Evolutionary conservation across 2,888 invertebrate species (phyloP).

Genomic region (Acleris literana): DNA sequence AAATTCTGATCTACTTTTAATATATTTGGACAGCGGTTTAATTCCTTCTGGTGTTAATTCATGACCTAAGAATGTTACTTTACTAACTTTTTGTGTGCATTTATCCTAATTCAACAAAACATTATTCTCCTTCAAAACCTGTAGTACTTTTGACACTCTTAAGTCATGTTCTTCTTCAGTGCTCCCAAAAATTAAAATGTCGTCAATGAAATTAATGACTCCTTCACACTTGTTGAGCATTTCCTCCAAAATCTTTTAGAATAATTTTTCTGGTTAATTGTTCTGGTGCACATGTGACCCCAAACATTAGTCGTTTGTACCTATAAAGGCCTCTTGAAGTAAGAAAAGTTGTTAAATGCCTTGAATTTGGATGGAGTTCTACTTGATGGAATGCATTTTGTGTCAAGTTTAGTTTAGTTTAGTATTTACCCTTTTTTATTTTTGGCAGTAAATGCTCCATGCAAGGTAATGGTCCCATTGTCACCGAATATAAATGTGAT

Average conservation of each 20-base stretch:
- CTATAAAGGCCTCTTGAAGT: slow-evolving; percentile 41
- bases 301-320: slow-evolving; percentile 51
- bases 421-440: neutral
- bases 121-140: slow-evolving; percentile 11
- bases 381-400: slow-evolving; percentile 7
- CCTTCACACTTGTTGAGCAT: slow-evolving; percentile 43
- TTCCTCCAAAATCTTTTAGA: neutral
- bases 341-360: slow-evolving; percentile 50
- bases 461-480: slow-evolving; percentile 1
- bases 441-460: neutral
- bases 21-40: slow-evolving; percentile 11
- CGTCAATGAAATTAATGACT: slow-evolving; percentile 12
- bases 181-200: slow-evolving; percentile 36
- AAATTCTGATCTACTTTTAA: slow-evolving; percentile 14
- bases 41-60: slow-evolving; percentile 6
- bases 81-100: slow-evolving; percentile 8
- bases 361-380: slow-evolving; percentile 40
- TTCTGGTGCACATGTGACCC: slow-evolving; percentile 46
- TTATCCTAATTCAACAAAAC: slow-evolving; percentile 9
- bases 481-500: too few species aligned
- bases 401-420: neutral
- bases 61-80: slow-evolving; percentile 20
- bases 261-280: too few species aligned
- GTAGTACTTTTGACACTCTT: slow-evolving; percentile 2
- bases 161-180: slow-evolving; percentile 20